Evolutionary conservation across 2,888 invertebrate species (phyloP).

Genomic region (Anoplius nigerrimus): DNA sequence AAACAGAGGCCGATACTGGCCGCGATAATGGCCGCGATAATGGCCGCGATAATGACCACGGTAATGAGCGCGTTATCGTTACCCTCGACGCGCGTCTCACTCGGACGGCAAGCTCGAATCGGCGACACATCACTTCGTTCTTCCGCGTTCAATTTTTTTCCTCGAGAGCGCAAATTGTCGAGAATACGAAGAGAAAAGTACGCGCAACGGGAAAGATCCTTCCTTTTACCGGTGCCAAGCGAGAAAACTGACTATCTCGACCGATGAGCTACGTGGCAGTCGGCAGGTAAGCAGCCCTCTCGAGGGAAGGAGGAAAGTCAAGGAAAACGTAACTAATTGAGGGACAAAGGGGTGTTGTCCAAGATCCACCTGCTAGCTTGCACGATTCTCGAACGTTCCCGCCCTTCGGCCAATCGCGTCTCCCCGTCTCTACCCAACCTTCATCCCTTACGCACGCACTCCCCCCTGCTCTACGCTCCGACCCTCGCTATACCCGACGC

Average conservation of each 20-base stretch:
- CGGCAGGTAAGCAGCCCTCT: constrained; percentile 58
- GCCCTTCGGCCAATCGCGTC: constrained; percentile 67
- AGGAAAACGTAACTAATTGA: constrained; percentile 68
- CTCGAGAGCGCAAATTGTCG: too few species aligned
- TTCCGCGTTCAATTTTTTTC: background rate
- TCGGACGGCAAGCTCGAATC: too few species aligned
- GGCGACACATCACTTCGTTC: background rate
- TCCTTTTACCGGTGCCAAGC: too few species aligned
- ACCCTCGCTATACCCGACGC: too few species aligned
- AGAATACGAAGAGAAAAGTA: too few species aligned
- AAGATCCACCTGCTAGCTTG: constrained; percentile 68
- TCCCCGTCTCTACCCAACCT: constrained; percentile 53
- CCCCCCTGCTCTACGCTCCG: too few species aligned
- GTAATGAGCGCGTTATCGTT: background rate
- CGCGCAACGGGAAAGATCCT: too few species aligned
- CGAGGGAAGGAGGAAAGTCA: constrained; percentile 35
- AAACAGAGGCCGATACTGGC: too few species aligned
- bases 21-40: too few species aligned
- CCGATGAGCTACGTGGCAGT: background rate
- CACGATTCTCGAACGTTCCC: constrained; percentile 61
- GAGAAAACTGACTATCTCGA: constrained; percentile 48
- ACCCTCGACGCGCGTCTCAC: background rate
- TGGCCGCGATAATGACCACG: too few species aligned
- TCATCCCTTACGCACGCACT: constrained; percentile 53
- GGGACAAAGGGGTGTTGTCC: constrained; percentile 64